Evolutionary conservation across 2,113 vertebrate species (phyloP), one percentile per base, ranked within the genome.

Genomic region (Aramus guarauna): DNA sequence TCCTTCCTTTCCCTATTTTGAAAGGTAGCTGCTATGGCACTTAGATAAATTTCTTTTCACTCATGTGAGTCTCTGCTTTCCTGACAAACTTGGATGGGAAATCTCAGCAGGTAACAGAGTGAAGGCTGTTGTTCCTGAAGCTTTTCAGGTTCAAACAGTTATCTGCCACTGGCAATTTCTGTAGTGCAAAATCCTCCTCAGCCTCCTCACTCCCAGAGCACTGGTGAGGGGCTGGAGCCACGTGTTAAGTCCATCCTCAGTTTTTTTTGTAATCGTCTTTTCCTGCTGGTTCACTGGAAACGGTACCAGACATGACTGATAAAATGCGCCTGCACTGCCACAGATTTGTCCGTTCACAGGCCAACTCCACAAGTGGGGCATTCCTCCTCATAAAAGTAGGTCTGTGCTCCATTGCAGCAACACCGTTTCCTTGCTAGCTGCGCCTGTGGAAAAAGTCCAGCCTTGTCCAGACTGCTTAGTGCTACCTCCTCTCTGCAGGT

Each of bases 161-260:
- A 52, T 30, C 22, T 36, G 29, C 27, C 63, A 53, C 13, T 59
- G 39, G 17, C 34, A 82, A 56, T 60, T 90, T 86, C 45, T 92
- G 48, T 66, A 62, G 5, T 18, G 43, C 47, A 92, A 92, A 88
- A n/a, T 68, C 15, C 16, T 79, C 48, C 50, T 69, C 27, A 41
- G 68, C 34, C 32, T 76, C 12, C 63, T 69, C 16, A 60, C 23
- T 71, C 34, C 24, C 2, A 1, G n/a, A 92, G 53, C 12, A 29
- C 30, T 53, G 37, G 4, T 50, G 52, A 41, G 30, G 34, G 9
- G 15, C 48, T 90, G 48, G 34, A 95, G 19, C 43, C 60, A 24
- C 3, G 4, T 0, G 2, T 37, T 8, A 50, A 73, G 36, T 58
- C 13, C 59, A 59, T 14, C 34, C n/a, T 64, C 8, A 2, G 9